Base-by-base conservation (phyloP, 23 tunicate genomes). In the Phallusia fumigata region DNA sequence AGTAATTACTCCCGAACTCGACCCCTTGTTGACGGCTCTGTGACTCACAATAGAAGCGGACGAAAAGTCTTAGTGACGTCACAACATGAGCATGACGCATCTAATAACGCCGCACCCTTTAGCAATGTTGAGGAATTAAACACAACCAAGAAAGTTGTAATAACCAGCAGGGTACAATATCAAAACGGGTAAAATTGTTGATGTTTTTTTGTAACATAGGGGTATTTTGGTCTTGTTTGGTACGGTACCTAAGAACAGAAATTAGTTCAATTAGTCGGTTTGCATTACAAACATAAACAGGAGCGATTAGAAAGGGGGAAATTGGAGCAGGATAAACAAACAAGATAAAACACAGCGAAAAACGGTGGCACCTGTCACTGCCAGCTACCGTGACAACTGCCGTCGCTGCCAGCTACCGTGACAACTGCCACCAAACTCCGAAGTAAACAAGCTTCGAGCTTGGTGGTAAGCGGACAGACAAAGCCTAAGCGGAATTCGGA, bases 401-500 rank as follows among this genome's bases (percentile, higher is more conserved):
- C 28, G 15, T 51, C 58, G 13, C 69, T 58, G 16, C 28, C 28
- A 21, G 69, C 13, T 24, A 58, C 69, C 69, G 28, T 58, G 69
- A 13, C 69, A 58, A 2, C 1, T 58, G 69, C 69, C 28, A 58
- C 69, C 47, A 40, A 40, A 40, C 47, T 40, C 10, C n/a, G 47
- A 10, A 40, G 47, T 40, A 40, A 40, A 40, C 47, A 40, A 40
- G 47, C 5, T 3, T 40, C 10, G 47, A 40, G 47, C 69, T 58
- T 22, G 69, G 69, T 24, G 69, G 69, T 58, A 40, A 40, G 47
- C 69, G 26, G 69, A 58, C 3, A 22, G 69, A 22, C 69, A 21
- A 58, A 58, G 69, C 69, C 16, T 13, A 58, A 58, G 69, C 69
- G 69, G 69, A 58, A 58, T 58, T 58, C 69, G 69, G 69, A 58